phyloP scores from a whole-genome alignment of 2,113 vertebrate genomes.

The Carassius carassius region DNA sequence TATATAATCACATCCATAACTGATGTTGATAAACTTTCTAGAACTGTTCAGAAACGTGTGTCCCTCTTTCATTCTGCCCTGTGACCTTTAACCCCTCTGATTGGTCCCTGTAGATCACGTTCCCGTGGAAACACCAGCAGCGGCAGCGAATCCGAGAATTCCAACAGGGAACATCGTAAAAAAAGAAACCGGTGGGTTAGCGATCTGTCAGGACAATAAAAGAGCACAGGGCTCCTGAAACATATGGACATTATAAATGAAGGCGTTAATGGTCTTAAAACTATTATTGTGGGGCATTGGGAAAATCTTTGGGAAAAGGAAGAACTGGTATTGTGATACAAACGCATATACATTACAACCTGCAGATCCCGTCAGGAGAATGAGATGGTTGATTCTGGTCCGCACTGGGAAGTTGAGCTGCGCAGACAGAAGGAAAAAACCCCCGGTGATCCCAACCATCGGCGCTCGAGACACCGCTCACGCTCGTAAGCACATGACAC shows the following conservation, averaged over 20 bases:
- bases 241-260: background rate
- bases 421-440: constrained; percentile 83
- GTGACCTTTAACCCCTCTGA: constrained; percentile 46
- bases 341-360: background rate
- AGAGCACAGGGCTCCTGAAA: background rate
- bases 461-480: constrained; percentile 85
- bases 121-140: constrained; percentile 91
- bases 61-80: background rate
- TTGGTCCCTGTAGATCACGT: constrained; percentile 74
- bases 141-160: constrained; percentile 88
- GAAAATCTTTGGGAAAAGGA: background rate
- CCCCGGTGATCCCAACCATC: constrained; percentile 77
- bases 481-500: constrained; percentile 76
- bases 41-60: background rate
- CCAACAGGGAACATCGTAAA: constrained; percentile 83
- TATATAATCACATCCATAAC: no score
- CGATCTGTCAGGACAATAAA: background rate
- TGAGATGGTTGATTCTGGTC: constrained; percentile 84
- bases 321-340: background rate
- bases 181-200: constrained; percentile 82
- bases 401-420: constrained; percentile 87
- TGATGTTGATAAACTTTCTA: background rate
- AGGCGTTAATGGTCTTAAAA: background rate
- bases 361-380: constrained; percentile 84
- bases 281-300: background rate